Conservation (phyloP, 2,797 vertebrate species). For the Lacerta agilis region DNA sequence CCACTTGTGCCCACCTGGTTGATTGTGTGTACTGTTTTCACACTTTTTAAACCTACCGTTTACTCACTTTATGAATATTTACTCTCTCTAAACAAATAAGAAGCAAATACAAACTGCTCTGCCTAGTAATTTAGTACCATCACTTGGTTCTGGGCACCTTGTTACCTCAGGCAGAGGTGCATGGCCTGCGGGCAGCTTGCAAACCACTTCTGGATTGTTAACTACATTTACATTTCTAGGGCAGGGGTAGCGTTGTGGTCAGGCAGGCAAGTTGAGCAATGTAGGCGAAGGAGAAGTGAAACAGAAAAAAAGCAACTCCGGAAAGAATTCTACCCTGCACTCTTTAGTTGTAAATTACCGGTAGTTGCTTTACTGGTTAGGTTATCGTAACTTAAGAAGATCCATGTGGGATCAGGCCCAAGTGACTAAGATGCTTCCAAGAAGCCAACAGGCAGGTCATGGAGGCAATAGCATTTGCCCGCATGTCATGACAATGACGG, state of each 20-base stretch:
- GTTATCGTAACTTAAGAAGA: neutral
- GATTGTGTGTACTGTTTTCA: neutral
- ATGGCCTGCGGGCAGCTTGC: neutral
- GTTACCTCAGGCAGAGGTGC: neutral
- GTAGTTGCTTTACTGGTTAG: neutral
- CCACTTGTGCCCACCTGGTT: neutral
- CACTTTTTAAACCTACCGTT: neutral
- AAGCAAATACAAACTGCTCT: neutral
- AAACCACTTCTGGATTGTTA: too few species aligned
- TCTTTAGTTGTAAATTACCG: neutral
- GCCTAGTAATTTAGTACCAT: neutral
- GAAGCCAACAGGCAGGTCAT: neutral
- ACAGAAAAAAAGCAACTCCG: neutral
- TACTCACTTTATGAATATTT: neutral
- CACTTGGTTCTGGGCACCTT: neutral
- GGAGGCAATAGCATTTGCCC: neutral
- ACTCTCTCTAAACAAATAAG: neutral
- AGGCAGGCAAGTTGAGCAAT: neutral
- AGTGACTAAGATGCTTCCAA: neutral
- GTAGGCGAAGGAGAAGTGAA: neutral
- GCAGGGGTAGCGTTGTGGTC: neutral
- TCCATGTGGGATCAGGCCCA: neutral
- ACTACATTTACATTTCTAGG: neutral
- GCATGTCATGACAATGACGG: neutral
- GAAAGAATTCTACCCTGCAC: neutral